Conservation (phyloP, 1,140 invertebrate genomes). For the Chironomus striatipennis region DNA sequence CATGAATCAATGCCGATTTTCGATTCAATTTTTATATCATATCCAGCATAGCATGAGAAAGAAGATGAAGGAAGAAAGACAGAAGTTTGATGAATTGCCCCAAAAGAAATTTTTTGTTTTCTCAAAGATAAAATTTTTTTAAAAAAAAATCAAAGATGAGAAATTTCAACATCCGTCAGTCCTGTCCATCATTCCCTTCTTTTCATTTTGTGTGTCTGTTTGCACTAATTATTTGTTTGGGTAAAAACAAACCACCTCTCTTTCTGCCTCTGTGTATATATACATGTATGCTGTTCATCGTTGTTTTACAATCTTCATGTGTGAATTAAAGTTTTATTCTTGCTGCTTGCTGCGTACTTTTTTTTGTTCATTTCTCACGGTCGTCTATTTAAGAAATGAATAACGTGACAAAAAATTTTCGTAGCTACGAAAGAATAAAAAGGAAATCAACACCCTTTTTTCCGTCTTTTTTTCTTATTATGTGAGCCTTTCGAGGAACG, state of each 20-base stretch:
- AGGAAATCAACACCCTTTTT: background rate
- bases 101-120: background rate
- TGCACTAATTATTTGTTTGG: slow-evolving; percentile 18
- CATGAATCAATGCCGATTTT: slow-evolving; percentile 1
- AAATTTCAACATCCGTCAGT: slow-evolving; percentile 9
- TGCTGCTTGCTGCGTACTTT: background rate
- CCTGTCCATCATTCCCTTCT: background rate
- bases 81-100: slow-evolving; percentile 15
- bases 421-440: background rate
- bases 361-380: slow-evolving; percentile 16
- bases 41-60: background rate
- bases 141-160: background rate
- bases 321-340: background rate
- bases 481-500: background rate
- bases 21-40: background rate
- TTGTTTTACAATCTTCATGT: background rate
- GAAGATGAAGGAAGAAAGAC: background rate
- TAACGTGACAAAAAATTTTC: background rate
- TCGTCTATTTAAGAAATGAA: background rate
- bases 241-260: slow-evolving; percentile 15
- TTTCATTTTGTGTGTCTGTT: background rate
- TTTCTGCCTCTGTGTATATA: background rate
- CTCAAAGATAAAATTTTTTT: background rate
- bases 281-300: background rate
- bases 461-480: background rate